Base-by-base conservation (phyloP, 2,888 invertebrate species). In the Amaurobius ferox region DNA sequence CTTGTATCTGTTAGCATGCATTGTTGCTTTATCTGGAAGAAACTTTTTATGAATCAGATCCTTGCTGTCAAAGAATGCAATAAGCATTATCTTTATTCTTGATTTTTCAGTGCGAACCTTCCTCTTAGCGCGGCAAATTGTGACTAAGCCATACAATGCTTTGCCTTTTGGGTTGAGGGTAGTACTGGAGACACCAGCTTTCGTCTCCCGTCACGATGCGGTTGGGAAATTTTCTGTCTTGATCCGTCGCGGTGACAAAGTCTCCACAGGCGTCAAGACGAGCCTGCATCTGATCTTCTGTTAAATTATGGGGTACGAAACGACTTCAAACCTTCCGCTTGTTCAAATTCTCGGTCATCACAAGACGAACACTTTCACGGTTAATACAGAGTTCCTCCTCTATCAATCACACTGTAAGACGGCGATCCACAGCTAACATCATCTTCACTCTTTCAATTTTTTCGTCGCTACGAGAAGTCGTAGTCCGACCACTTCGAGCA, bases 211-310 rank as follows among this genome's bases (percentile, higher is more conserved):
- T 23, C 23, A 61, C 61, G 26, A 61, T 48, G n/a, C 16, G 6
- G 61, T 61, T 23, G 5, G 13, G 61, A 13, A 23, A 61, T 5
- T 61, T 61, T 61, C 23, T 9, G 23, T 61, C 26, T 61, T 26
- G 6, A 61, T 28, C 61, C 26, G 61, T 26, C 61, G 26, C 26
- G 26, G 19, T 26, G 13, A 23, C 11, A 26, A 61, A 26, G 26
- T 23, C 61, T 61, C 61, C 61, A 13, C 61, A 61, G 13, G 61
- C 61, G 61, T 29, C 66, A 66, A 67, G n/a, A n/a, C n/a, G n/a
- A n/a, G n/a, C n/a, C n/a, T n/a, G n/a, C n/a, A n/a, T n/a, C n/a
- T n/a, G n/a, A n/a, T n/a, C n/a, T n/a, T n/a, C n/a, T n/a, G n/a
- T n/a, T n/a, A n/a, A n/a, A n/a, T n/a, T n/a, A n/a, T n/a, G n/a